Evolutionary conservation across 2,797 vertebrate genomes (phyloP).

Genomic region (Sebastolobus alascanus): DNA sequence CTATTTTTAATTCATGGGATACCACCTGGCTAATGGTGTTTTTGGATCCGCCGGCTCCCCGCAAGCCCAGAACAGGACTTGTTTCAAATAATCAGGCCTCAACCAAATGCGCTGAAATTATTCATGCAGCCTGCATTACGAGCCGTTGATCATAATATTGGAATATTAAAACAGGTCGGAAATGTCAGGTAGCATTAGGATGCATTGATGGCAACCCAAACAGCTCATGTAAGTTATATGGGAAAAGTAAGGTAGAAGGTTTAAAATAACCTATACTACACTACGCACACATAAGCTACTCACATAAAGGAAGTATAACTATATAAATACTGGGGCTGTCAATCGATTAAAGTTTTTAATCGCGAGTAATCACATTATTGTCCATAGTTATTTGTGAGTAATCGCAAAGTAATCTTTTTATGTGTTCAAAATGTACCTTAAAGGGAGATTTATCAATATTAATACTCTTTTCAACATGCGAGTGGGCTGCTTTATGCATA

Average conservation of each 20-base stretch:
- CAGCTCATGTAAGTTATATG: conserved; percentile 39
- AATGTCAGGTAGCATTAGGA: conserved; percentile 79
- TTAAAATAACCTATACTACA: conserved; percentile 2
- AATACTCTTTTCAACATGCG: too few relatives aligned
- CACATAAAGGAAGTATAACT: neutral
- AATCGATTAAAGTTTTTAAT: accelerated
- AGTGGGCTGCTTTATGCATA: too few relatives aligned
- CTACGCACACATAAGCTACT: neutral
- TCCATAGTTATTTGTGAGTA: too few relatives aligned
- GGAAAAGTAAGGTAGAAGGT: neutral
- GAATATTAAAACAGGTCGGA: conserved; percentile 78
- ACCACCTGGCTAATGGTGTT: conserved; percentile 97
- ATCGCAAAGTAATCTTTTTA: too few relatives aligned
- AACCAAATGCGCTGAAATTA: conserved; percentile 80
- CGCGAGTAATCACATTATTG: too few relatives aligned
- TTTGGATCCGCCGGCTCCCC: conserved; percentile 88
- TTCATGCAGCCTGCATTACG: conserved; percentile 82
- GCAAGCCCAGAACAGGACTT: conserved; percentile 78
- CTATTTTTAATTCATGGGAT: conserved; percentile 97
- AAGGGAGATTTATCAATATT: too few relatives aligned
- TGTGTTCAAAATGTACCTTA: too few relatives aligned
- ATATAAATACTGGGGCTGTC: too few relatives aligned
- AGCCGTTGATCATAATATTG: conserved; percentile 78
- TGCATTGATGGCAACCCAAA: conserved; percentile 61
- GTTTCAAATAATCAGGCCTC: conserved; percentile 80